Conservation (phyloP, 1,140 invertebrate genomes). For the Archivesica marissinica region DNA sequence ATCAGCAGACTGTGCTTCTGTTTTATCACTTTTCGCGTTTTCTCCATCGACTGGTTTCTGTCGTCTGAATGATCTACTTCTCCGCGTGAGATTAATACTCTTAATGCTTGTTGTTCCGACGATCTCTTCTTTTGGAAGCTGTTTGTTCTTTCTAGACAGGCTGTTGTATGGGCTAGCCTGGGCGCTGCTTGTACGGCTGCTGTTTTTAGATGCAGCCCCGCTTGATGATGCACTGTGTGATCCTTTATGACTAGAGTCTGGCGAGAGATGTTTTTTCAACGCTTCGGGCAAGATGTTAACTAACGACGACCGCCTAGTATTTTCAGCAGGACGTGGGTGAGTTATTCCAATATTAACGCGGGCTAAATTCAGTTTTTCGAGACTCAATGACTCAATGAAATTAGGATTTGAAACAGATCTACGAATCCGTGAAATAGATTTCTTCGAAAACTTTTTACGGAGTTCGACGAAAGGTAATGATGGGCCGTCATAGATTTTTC, state of each 20-base stretch:
- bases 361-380: constrained; percentile 72
- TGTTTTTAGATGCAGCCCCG: constrained; percentile 44
- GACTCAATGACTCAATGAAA: constrained; percentile 76
- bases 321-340: constrained; percentile 29
- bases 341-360: constrained; percentile 57
- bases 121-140: constrained; percentile 26
- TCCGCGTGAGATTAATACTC: constrained; percentile 72
- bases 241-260: constrained; percentile 60
- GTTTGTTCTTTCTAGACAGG: constrained; percentile 67
- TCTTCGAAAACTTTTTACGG: constrained; percentile 71
- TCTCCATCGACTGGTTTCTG: constrained; percentile 61
- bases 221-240: constrained; percentile 42
- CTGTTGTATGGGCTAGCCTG: constrained; percentile 65
- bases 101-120: constrained; percentile 67
- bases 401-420: constrained; percentile 81
- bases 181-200: constrained; percentile 50
- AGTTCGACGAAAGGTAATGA: constrained; percentile 70
- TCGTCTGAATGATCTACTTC: constrained; percentile 75
- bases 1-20: constrained; percentile 18
- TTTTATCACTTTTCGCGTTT: not conserved
- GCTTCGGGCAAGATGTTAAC: constrained; percentile 70
- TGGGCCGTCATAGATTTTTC: constrained; percentile 67
- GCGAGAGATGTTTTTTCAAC: constrained; percentile 44
- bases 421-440: constrained; percentile 68
- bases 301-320: constrained; percentile 67